A percentile compares a stretch with the other conserved stretches of the same genome.
phyloP scores from a whole-genome alignment of 2,888 invertebrate species.

The Graphium colonna region DNA sequence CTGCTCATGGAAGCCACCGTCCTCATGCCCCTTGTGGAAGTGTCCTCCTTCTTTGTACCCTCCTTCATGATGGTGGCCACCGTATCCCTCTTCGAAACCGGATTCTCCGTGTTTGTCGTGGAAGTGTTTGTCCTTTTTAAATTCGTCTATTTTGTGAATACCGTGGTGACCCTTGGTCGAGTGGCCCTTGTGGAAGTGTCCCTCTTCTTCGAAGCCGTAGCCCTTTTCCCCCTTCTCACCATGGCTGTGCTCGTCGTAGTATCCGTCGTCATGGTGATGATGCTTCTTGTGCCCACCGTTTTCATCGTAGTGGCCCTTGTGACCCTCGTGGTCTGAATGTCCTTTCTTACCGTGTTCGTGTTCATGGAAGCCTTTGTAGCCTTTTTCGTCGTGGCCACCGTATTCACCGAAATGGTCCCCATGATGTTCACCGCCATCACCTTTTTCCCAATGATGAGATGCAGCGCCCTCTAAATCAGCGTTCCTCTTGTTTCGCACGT shows the following conservation, averaged over 20 bases:
- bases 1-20: constrained; percentile 87
- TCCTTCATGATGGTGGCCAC: constrained; percentile 87
- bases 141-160: constrained; percentile 91
- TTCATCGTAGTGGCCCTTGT: constrained; percentile 81
- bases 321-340: constrained; percentile 84
- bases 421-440: constrained; percentile 82
- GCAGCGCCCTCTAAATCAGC: constrained; percentile 77
- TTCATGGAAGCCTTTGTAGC: constrained; percentile 84
- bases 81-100: constrained; percentile 89
- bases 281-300: constrained; percentile 82
- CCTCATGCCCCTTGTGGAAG: constrained; percentile 88
- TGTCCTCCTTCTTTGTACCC: constrained; percentile 89
- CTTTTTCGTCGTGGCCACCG: constrained; percentile 84
- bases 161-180: constrained; percentile 92
- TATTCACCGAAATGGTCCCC: constrained; percentile 81
- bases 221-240: constrained; percentile 84
- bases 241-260: constrained; percentile 82
- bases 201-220: constrained; percentile 75
- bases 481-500: constrained; percentile 66
- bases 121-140: constrained; percentile 92
- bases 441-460: constrained; percentile 69
- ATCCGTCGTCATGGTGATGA: constrained; percentile 83
- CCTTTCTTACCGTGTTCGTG: constrained; percentile 85
- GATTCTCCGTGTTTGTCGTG: constrained; percentile 91
- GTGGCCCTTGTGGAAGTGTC: constrained; percentile 90